Base-by-base conservation (phyloP, 2,797 vertebrate species). In the Cossypha dichroa region DNA sequence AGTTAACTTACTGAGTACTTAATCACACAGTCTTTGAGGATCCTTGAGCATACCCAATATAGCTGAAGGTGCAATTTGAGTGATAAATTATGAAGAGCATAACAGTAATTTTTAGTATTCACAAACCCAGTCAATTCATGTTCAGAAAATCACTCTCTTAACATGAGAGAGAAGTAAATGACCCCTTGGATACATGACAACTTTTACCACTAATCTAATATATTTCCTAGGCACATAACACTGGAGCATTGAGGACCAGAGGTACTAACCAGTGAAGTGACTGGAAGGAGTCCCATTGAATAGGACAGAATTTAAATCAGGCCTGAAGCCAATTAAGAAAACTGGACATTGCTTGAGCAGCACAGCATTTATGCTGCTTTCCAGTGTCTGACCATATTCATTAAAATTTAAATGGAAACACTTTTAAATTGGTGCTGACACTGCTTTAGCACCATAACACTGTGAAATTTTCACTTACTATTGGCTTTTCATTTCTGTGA, bases 351-450 rank as follows among this genome's bases (percentile, higher is more conserved):
- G 58, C 36, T 96, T 85, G 72, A 64, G 64, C 56, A 90, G 62
- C 33, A 73, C 90, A 91, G 83, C 49, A 82, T 89, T 95, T 80
- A 69, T 63, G 68, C 85, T 94, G 84, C 88, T 85, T 90, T 96
- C 31, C 49, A 90, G 38, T 62, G 43, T 84, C 95, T 97, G 94
- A 91, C 89, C 84, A 90, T 95, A 91, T 56, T 86, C 38, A 86
- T 69, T 89, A 93, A 66, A 84, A 79, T 90, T 88, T 62, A 95
- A 97, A 97, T 90, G 76, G 68, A 97, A 97, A 96, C 73, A 84
- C 63, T 91, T 96, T 94, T 94, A 95, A 93, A 97, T 96, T 96
- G 90, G 43, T 90, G 67, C 51, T 92, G 91, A 97, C 79, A 80
- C 92, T 96, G 62, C 38, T 85, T 67, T 78, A 96, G 38, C 78